Base-by-base conservation (phyloP, 2,888 invertebrate genomes). In the Neelides folsomi region DNA sequence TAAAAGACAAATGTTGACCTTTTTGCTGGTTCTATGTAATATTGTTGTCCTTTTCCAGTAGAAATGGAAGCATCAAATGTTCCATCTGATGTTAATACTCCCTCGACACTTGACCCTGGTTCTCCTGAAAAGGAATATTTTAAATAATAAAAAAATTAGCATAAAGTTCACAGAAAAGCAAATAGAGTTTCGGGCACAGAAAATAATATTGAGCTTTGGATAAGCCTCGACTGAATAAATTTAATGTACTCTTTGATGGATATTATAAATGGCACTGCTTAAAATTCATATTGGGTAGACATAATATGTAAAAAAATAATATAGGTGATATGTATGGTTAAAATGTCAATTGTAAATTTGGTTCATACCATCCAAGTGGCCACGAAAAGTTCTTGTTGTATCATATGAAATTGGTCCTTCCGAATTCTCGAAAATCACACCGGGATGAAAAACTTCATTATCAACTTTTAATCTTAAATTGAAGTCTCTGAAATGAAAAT, bases 11-110 rank as follows among this genome's bases (percentile, higher is more conserved):
- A 15, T n/a, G 9, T 59, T 69, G 83, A 85, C 64, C 83, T 77
- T 64, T 78, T 77, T 52, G 83, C 73, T 7, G 86, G 86, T 71
- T 92, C 90, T 64, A 92, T 78, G 71, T 86, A 88, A 72, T 81
- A 87, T 66, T 67, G 66, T 39, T 87, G 84, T 66, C 86, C 86
- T 48, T 79, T 74, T 52, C 75, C 74, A 48, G 86, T 84, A 70
- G 79, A 77, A 67, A 93, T 82, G 51, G 84, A 84, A 49, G 92
- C 93, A 69, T 93, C 92, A 71, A 93, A 86, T 53, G 88, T 76
- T 52, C 92, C 92, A 55, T 88, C 84, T 53, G 78, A 77, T 55
- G 89, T 89, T 65, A 93, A 78, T 66, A 92, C 75, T 39, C 92
- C 93, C 68, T 86, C 83, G 49, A 90, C 86, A 61, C 79, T 73